phyloP scores from a whole-genome alignment of 2,888 invertebrate species.

The Ichneumoninae sp. region DNA sequence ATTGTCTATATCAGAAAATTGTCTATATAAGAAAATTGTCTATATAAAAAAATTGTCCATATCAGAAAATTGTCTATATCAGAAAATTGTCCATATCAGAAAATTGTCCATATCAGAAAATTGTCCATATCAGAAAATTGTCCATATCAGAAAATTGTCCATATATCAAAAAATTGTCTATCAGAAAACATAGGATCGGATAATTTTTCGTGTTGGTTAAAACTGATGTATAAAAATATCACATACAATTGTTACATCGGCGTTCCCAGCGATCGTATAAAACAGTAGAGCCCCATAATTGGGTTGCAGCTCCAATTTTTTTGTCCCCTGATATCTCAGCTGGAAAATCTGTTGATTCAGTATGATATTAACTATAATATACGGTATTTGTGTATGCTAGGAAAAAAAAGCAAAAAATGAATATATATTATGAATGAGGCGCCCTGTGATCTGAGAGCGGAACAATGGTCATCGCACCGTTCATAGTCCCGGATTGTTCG shows the following conservation, averaged over 20 bases:
- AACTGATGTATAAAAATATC: neutral
- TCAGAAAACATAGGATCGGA: too few species aligned
- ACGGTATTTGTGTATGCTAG: neutral
- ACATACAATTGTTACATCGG: neutral
- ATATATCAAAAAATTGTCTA: too few species aligned
- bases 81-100: too few species aligned
- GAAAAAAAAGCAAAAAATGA: neutral
- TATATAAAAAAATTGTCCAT: too few species aligned
- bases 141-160: too few species aligned
- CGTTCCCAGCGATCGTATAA: neutral
- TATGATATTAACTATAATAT: constrained; percentile 16
- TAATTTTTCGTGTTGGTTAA: neutral
- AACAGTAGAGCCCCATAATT: neutral
- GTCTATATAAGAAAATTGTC: too few species aligned
- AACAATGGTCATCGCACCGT: constrained; percentile 21
- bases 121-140: too few species aligned
- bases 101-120: too few species aligned
- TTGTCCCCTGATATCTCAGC: constrained; percentile 12
- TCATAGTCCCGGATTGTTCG: constrained; percentile 14
- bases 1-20: too few species aligned
- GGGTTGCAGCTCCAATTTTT: neutral
- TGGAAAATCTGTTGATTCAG: constrained; percentile 8
- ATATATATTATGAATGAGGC: constrained; percentile 16
- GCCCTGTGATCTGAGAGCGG: constrained; percentile 30
- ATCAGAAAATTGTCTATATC: too few species aligned